Percentiles rank a stretch among this genome's conserved stretches.
These are phyloP conservation scores for Dorcus parallelipipedus DNA, from an alignment of 2,888 invertebrate genomes.

Conservation along the genomic window DNA sequence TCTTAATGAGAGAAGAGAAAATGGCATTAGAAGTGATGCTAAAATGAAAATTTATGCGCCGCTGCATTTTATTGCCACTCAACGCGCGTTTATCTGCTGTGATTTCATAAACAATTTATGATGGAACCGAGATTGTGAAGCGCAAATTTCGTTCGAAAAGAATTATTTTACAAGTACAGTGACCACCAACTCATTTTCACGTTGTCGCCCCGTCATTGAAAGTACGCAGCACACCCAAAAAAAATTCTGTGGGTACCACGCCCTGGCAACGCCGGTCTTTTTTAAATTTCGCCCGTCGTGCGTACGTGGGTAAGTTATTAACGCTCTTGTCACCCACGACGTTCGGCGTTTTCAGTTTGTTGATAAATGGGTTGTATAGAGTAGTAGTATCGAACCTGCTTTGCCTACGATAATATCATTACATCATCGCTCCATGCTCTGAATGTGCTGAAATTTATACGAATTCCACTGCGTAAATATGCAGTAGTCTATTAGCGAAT, in stretches of 20 bases:
- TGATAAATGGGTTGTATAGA: background rate
- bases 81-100: too few relatives aligned
- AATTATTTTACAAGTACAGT: too few relatives aligned
- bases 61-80: too few relatives aligned
- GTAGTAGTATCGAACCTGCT: background rate
- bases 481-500: too few relatives aligned
- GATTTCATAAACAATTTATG: too few relatives aligned
- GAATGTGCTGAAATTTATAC: constrained; percentile 13
- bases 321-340: background rate
- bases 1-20: too few relatives aligned
- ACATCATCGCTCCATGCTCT: constrained; percentile 11
- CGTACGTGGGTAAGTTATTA: background rate
- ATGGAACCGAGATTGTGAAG: too few relatives aligned
- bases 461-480: constrained; percentile 7
- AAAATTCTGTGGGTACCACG: constrained; percentile 1
- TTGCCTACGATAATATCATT: constrained; percentile 1
- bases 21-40: too few relatives aligned
- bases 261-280: background rate
- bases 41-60: too few relatives aligned
- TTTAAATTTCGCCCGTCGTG: background rate
- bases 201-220: background rate
- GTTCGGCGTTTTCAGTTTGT: background rate
- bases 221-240: background rate
- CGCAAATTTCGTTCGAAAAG: too few relatives aligned
- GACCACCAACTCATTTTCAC: background rate